A percentile compares a stretch with the other conserved stretches of the same genome.
These are phyloP conservation scores for Caradrina clavipalpis DNA, from an alignment of 2,888 invertebrate species.

Conservation along the genomic window DNA sequence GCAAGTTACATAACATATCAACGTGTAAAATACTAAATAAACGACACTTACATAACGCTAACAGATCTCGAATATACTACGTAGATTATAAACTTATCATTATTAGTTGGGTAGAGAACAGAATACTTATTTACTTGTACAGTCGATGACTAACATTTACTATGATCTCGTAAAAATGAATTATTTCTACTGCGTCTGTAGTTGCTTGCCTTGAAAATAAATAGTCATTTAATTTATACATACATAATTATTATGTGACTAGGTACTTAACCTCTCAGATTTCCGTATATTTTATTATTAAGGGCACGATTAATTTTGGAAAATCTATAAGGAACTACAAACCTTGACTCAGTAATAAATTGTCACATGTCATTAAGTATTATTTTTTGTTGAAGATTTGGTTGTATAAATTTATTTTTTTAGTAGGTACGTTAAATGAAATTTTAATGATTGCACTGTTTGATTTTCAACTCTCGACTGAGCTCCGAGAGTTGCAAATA, in stretches of 20 bases:
- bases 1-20: constrained; percentile 25
- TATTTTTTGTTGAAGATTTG: constrained; percentile 6
- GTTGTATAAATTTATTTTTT: background rate
- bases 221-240: constrained; percentile 46
- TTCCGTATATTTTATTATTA: constrained; percentile 56
- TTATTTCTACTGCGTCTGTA: constrained; percentile 40
- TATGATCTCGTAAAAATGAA: constrained; percentile 35
- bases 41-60: constrained; percentile 32
- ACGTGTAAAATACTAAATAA: constrained; percentile 46
- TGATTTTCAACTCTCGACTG: background rate
- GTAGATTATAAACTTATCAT: constrained; percentile 24
- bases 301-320: constrained; percentile 42
- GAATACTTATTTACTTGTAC: constrained; percentile 18
- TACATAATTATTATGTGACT: constrained; percentile 45
- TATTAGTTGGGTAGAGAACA: constrained; percentile 1
- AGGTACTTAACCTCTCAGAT: constrained; percentile 51
- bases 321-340: constrained; percentile 26
- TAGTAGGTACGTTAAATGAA: background rate
- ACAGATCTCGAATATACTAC: constrained; percentile 18
- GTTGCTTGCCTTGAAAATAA: constrained; percentile 56
- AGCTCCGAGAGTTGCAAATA: background rate
- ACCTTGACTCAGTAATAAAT: constrained; percentile 46
- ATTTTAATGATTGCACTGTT: background rate
- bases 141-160: constrained; percentile 19
- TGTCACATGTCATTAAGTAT: constrained; percentile 23